Conservation (phyloP, 1,140 invertebrate genomes). For the Ceratoteleas bidentatus region DNA sequence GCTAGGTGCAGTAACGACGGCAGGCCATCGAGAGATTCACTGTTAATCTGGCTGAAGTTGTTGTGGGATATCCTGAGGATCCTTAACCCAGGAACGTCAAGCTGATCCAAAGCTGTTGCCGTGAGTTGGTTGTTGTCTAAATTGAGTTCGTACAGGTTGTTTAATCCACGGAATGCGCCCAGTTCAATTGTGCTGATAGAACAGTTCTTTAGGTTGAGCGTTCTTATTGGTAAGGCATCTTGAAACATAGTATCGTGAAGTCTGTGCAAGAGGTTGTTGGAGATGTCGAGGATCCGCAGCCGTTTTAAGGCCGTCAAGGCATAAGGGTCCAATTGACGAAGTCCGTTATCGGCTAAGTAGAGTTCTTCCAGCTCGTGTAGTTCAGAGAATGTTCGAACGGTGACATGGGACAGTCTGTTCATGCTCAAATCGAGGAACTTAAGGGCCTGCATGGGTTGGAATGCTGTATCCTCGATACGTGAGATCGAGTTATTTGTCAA, state of each 20-base stretch:
- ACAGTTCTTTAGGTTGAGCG: constrained; percentile 84
- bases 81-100: constrained; percentile 88
- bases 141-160: constrained; percentile 86
- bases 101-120: constrained; percentile 84
- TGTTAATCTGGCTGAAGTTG: constrained; percentile 87
- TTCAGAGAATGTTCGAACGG: constrained; percentile 86
- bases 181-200: constrained; percentile 84
- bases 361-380: constrained; percentile 86
- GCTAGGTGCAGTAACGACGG: constrained; percentile 87
- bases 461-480: constrained; percentile 89
- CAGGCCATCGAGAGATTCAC: constrained; percentile 86
- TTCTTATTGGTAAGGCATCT: constrained; percentile 82
- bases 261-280: constrained; percentile 83
- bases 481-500: constrained; percentile 91
- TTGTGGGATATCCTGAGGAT: constrained; percentile 88
- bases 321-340: constrained; percentile 82
- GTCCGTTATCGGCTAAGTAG: constrained; percentile 83
- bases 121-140: constrained; percentile 88
- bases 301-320: constrained; percentile 84
- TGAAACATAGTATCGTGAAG: constrained; percentile 84
- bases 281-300: constrained; percentile 84
- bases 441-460: constrained; percentile 87
- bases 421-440: constrained; percentile 90
- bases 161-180: constrained; percentile 85
- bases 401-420: constrained; percentile 86